A percentile compares a stretch with the other conserved stretches of the same genome.
phyloP scores from a whole-genome alignment of 1,140 invertebrate genomes.

The Popillia japonica region DNA sequence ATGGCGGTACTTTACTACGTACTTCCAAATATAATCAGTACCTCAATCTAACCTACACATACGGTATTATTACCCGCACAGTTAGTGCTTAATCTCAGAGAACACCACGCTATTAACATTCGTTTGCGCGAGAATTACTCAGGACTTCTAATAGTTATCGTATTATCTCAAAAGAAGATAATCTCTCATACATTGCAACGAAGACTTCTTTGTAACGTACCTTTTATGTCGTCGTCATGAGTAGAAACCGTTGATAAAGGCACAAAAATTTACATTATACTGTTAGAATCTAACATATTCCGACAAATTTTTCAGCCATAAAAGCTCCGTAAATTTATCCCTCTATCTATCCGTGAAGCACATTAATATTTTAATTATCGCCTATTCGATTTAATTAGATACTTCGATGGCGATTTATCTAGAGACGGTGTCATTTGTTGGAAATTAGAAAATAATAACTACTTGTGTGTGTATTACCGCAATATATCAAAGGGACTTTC shows the following conservation, averaged over 20 bases:
- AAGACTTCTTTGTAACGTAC: not conserved
- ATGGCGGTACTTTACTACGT: no score
- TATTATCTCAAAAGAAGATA: not conserved
- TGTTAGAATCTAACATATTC: not conserved
- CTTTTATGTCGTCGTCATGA: constrained; percentile 1
- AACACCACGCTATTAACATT: not conserved
- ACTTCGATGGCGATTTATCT: not conserved
- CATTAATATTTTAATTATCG: constrained; percentile 18
- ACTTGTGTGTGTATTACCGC: not conserved
- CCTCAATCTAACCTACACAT: no score
- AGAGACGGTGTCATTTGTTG: not conserved
- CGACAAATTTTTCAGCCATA: not conserved
- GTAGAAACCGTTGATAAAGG: constrained; percentile 5
- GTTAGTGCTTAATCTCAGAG: no score
- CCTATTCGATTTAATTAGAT: constrained; percentile 18
- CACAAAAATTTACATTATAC: not conserved
- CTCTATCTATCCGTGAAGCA: not conserved
- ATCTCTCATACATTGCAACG: not conserved
- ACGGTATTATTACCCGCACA: no score
- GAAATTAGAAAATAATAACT: constrained; percentile 24
- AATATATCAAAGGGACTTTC: not conserved
- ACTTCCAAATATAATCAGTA: no score
- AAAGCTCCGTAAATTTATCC: constrained; percentile 2
- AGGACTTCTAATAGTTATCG: not conserved
- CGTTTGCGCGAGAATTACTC: not conserved